Percentiles rank a stretch among this genome's conserved stretches.
Conservation (phyloP, 2,797 vertebrate species). For the Lerista edwardsae region DNA sequence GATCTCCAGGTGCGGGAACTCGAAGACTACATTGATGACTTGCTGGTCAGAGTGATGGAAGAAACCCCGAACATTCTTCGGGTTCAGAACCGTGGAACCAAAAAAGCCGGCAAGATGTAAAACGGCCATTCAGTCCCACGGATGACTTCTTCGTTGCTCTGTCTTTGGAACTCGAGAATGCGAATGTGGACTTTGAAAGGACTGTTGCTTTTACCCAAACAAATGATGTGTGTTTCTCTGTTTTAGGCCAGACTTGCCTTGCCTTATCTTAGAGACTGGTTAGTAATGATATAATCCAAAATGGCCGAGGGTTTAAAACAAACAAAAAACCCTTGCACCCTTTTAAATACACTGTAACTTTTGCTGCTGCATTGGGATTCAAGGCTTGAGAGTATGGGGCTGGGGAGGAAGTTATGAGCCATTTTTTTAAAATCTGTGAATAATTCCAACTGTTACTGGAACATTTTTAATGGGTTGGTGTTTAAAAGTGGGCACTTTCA, state of each 20-base stretch:
- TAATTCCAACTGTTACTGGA: not conserved
- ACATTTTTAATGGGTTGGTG: not conserved
- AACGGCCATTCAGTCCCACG: fast-evolving
- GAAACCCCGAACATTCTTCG: slow-evolving; percentile 91
- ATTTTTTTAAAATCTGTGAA: slow-evolving; percentile 10
- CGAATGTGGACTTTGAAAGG: not conserved
- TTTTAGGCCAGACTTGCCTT: slow-evolving; percentile 38
- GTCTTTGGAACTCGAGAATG: slow-evolving; percentile 4
- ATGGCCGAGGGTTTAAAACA: slow-evolving; percentile 2
- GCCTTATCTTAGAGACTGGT: slow-evolving; percentile 25
- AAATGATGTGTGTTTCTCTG: slow-evolving; percentile 20
- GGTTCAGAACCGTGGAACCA: slow-evolving; percentile 48
- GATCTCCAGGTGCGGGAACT: slow-evolving; percentile 89
- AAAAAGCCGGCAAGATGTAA: slow-evolving; percentile 77
- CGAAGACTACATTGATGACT: slow-evolving; percentile 96
- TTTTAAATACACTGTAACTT: slow-evolving; percentile 53
- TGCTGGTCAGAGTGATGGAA: slow-evolving; percentile 95
- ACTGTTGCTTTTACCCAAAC: slow-evolving; percentile 16
- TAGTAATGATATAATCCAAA: slow-evolving; percentile 39
- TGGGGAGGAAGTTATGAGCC: not conserved
- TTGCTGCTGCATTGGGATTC: slow-evolving; percentile 44
- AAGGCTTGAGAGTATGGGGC: slow-evolving; percentile 29
- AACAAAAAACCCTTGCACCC: slow-evolving; percentile 39
- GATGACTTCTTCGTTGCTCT: not conserved
- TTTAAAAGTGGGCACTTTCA: not conserved